These are phyloP conservation scores for Callitettix versicolor DNA, from an alignment of 1,140 invertebrate genomes.

Conservation along the genomic window DNA sequence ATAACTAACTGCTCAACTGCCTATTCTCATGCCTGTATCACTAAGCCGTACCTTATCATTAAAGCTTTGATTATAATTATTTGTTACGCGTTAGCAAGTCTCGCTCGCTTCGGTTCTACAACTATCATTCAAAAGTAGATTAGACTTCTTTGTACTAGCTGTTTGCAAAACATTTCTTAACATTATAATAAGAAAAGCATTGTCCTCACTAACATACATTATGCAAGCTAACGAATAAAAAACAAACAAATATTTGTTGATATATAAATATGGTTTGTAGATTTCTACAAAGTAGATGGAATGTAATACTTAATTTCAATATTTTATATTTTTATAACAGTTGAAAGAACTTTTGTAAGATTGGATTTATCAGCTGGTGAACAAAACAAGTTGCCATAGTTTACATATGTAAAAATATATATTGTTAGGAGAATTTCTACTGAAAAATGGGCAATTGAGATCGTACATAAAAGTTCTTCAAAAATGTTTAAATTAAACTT, in stretches of 20 bases:
- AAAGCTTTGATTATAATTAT: slow-evolving; percentile 10
- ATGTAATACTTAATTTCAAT: background rate
- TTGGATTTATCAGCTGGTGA: too few species aligned
- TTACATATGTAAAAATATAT: too few species aligned
- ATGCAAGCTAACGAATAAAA: background rate
- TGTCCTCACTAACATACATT: background rate
- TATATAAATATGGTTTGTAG: background rate
- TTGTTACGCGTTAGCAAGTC: slow-evolving; percentile 11
- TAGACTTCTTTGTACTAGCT: background rate
- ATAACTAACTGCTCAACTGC: too few species aligned
- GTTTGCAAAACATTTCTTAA: background rate
- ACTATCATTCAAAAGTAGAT: slow-evolving; percentile 14
- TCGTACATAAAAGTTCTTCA: too few species aligned
- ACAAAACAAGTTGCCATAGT: too few species aligned
- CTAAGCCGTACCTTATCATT: too few species aligned
- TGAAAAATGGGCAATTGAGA: too few species aligned
- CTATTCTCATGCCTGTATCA: too few species aligned
- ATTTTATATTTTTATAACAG: too few species aligned
- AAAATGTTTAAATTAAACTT: too few species aligned
- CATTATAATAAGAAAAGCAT: background rate
- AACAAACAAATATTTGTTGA: background rate
- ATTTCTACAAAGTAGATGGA: background rate
- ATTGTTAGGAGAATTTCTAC: too few species aligned
- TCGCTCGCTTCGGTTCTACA: background rate
- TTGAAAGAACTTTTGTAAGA: too few species aligned